Conservation (phyloP, 2,113 vertebrate species). For the Pollimyrus isidori region DNA sequence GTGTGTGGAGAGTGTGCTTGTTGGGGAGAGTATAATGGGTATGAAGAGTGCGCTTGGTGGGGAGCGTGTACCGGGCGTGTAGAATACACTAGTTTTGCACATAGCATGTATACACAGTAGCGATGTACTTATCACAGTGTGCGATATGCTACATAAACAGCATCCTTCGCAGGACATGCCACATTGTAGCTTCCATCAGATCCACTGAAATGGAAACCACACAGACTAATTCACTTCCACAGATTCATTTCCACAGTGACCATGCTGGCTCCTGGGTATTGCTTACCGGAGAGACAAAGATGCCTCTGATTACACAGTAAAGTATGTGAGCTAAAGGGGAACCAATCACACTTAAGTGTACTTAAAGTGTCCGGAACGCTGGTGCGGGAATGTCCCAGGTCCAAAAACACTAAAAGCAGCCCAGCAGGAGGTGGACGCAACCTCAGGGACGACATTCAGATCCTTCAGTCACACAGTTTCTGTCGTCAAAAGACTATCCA, state of each 20-base stretch:
- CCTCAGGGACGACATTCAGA: neutral
- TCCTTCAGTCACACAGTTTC: neutral
- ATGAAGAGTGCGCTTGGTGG: neutral
- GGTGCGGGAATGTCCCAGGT: neutral
- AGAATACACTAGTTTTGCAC: neutral
- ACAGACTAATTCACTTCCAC: neutral
- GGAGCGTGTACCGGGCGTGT: neutral
- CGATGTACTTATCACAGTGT: neutral
- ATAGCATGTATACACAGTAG: neutral
- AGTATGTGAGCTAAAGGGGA: neutral
- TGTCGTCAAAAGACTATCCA: neutral
- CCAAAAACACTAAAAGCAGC: neutral
- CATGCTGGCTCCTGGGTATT: too few relatives aligned
- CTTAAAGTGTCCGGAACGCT: neutral
- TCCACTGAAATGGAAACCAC: neutral
- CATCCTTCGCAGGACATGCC: neutral
- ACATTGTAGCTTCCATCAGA: neutral
- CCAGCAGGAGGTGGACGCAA: too few relatives aligned
- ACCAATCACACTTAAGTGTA: neutral
- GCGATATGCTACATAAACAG: neutral
- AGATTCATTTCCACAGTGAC: neutral
- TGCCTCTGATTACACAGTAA: neutral
- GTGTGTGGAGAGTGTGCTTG: neutral
- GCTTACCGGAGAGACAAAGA: neutral
- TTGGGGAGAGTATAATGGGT: neutral